These are phyloP conservation scores for Spatulosminthurus flaviceps DNA, from an alignment of 2,888 invertebrate genomes.

Conservation along the genomic window DNA sequence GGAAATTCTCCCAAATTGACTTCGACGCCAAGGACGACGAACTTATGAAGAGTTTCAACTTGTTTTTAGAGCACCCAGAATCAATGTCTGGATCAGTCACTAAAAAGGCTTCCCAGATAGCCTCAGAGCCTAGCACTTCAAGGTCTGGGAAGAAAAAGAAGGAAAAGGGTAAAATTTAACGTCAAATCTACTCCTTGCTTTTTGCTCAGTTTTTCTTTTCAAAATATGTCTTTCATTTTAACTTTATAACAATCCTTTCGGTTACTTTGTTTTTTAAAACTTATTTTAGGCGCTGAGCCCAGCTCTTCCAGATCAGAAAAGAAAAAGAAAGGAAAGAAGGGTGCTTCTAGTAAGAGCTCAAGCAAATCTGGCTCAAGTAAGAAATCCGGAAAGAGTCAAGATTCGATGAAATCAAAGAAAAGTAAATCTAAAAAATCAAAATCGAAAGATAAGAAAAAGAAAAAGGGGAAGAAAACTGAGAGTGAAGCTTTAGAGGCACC, in stretches of 20 bases:
- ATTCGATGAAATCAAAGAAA: neutral
- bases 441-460: too few relatives aligned
- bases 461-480: too few relatives aligned
- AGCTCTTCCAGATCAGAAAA: neutral
- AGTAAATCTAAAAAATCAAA: neutral
- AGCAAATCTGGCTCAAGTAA: neutral
- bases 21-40: neutral
- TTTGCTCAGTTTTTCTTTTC: too few relatives aligned
- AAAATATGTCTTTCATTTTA: too few relatives aligned
- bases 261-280: too few relatives aligned
- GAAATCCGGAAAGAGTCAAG: constrained; percentile 12
- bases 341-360: neutral
- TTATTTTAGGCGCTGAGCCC: neutral
- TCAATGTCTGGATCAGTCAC: neutral
- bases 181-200: too few relatives aligned
- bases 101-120: too few relatives aligned
- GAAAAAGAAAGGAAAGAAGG: neutral
- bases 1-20: constrained; percentile 10
- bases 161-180: neutral
- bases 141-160: neutral
- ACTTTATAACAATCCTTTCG: too few relatives aligned
- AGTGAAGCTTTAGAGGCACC: neutral
- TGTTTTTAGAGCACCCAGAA: neutral
- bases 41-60: neutral
- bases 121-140: too few relatives aligned